Percentiles rank a stretch among this genome's conserved stretches.
Evolutionary conservation across 2,113 vertebrate species (phyloP).

Genomic region (Rallus limicola): DNA sequence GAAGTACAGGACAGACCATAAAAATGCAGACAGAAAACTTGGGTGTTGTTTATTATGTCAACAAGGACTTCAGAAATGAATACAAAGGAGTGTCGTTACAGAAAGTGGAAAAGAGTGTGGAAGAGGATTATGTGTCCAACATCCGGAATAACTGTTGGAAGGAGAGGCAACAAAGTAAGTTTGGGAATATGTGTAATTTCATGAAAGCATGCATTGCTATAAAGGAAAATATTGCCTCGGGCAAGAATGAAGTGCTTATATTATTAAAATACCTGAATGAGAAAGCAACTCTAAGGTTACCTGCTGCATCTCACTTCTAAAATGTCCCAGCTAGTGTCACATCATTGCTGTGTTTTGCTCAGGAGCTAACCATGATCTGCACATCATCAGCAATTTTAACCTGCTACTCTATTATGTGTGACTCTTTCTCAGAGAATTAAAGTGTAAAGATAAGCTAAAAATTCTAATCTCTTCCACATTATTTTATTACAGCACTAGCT

Average conservation of each 20-base stretch:
- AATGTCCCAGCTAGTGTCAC: not conserved
- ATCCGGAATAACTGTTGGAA: slow-evolving; percentile 98
- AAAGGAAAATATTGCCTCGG: not conserved
- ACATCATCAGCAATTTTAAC: not conserved
- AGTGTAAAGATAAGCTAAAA: not conserved
- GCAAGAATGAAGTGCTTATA: not conserved
- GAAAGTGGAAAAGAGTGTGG: slow-evolving; percentile 94
- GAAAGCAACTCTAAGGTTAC: not conserved
- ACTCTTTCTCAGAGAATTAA: not conserved
- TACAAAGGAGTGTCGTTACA: slow-evolving; percentile 89
- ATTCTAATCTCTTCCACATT: not conserved
- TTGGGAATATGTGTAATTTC: not conserved
- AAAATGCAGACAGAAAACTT: slow-evolving; percentile 94
- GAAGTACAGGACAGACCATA: slow-evolving; percentile 90
- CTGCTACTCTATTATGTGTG: not conserved
- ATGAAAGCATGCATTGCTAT: not conserved
- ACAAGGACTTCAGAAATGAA: slow-evolving; percentile 93
- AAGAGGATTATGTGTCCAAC: slow-evolving; percentile 95
- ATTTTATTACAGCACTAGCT: not conserved
- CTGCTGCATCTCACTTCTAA: not conserved
- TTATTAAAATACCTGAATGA: not conserved
- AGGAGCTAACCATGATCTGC: not conserved
- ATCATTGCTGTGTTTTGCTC: not conserved
- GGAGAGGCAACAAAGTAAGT: slow-evolving; percentile 96
- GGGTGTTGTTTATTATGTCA: slow-evolving; percentile 89